Evolutionary conservation across 2,797 vertebrate species (phyloP).

Genomic region (Acipenser oxyrinchus): DNA sequence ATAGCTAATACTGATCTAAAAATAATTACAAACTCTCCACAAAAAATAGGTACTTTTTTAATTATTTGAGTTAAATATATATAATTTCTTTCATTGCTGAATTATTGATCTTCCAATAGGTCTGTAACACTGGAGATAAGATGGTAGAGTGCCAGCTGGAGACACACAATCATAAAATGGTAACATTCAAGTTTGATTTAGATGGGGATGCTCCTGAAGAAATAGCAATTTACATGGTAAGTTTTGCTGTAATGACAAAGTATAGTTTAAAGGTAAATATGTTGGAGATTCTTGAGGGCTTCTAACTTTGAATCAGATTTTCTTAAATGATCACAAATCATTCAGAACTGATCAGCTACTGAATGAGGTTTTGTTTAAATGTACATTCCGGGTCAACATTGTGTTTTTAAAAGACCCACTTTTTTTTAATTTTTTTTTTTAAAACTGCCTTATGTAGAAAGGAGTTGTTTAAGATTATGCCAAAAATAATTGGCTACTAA

Average conservation of each 20-base stretch:
- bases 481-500: constrained; percentile 7
- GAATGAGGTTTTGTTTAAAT: too few relatives aligned
- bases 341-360: too few relatives aligned
- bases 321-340: too few relatives aligned
- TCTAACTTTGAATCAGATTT: too few relatives aligned
- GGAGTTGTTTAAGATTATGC: background rate
- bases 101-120: constrained; percentile 49
- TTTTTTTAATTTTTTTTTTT: too few relatives aligned
- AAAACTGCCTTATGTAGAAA: too few relatives aligned
- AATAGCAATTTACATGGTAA: constrained; percentile 95
- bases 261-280: too few relatives aligned
- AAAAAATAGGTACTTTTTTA: too few relatives aligned
- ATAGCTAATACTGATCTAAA: background rate
- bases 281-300: too few relatives aligned
- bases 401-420: too few relatives aligned
- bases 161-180: constrained; percentile 98
- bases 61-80: background rate
- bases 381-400: too few relatives aligned
- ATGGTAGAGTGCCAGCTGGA: constrained; percentile 98
- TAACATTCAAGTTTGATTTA: constrained; percentile 96
- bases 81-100: constrained; percentile 9
- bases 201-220: constrained; percentile 95
- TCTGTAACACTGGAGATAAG: constrained; percentile 93
- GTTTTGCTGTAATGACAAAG: constrained; percentile 1
- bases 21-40: background rate